A percentile compares a stretch with the other conserved stretches of the same genome.
Evolutionary conservation across 2,797 vertebrate genomes (phyloP).

Genomic region (Fratercula arctica): DNA sequence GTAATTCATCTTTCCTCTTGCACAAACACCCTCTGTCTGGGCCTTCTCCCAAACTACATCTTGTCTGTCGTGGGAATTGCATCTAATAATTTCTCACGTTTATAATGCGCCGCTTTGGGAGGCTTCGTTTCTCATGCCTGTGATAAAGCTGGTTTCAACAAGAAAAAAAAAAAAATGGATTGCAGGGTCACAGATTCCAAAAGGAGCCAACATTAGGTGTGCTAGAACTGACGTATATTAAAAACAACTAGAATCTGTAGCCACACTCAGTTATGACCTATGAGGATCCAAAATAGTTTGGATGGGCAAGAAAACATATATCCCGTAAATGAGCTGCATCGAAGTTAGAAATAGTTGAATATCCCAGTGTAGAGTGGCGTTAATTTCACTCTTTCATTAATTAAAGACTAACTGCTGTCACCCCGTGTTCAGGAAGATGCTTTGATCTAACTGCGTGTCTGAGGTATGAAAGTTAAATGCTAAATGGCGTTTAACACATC

Average conservation of each 20-base stretch:
- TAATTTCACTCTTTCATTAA: slow-evolving; percentile 12
- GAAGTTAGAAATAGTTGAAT: background rate
- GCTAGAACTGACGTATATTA: background rate
- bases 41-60: background rate
- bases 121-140: background rate
- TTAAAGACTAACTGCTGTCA: slow-evolving; percentile 4
- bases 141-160: background rate
- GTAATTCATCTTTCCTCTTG: background rate
- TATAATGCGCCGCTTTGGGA: background rate
- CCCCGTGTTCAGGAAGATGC: background rate
- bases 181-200: background rate
- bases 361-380: background rate
- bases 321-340: background rate
- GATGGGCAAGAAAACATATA: background rate
- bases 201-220: background rate
- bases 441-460: slow-evolving; percentile 5
- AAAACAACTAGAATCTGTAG: background rate
- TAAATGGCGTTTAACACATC: background rate
- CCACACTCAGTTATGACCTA: background rate
- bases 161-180: background rate
- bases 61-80: background rate
- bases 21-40: background rate
- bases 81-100: background rate
- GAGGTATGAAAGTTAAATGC: background rate
- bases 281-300: background rate